A percentile compares a stretch with the other conserved stretches of the same genome.
Conservation (phyloP, 2,797 vertebrate species). For the Oreortyx pictus region DNA sequence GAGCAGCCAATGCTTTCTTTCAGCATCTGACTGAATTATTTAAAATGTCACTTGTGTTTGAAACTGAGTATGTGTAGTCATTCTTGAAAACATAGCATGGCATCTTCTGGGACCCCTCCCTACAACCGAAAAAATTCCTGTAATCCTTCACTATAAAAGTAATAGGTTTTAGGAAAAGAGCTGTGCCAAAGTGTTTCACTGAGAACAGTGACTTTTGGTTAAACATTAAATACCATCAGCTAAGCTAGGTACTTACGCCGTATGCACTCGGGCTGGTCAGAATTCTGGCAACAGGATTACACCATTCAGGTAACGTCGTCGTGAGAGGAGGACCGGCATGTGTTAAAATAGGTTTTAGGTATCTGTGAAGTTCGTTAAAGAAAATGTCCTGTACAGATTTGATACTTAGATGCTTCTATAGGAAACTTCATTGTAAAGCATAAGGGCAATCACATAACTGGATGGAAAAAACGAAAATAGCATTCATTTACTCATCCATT, state of each 20-base stretch:
- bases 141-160: background rate
- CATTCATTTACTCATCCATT: fast-evolving
- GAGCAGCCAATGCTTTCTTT: background rate
- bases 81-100: background rate
- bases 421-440: background rate
- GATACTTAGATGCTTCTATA: background rate
- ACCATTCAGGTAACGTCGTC: constrained; percentile 82
- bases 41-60: background rate
- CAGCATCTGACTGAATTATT: background rate
- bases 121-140: fast-evolving
- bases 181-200: fast-evolving
- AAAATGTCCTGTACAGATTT: background rate
- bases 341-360: constrained; percentile 86
- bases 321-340: constrained; percentile 84
- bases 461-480: background rate
- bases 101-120: background rate
- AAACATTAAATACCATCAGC: background rate
- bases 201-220: background rate
- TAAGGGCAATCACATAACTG: background rate
- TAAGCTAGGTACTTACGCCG: constrained; percentile 73
- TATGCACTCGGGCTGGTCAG: constrained; percentile 80
- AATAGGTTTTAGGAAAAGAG: background rate
- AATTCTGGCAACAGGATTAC: constrained; percentile 78
- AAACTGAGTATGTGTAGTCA: background rate
- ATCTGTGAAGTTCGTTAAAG: constrained; percentile 81